Percentiles rank a stretch among this genome's conserved stretches.
Conservation (phyloP, 2,888 invertebrate genomes). For the Chaetogeoica ovagalla region DNA sequence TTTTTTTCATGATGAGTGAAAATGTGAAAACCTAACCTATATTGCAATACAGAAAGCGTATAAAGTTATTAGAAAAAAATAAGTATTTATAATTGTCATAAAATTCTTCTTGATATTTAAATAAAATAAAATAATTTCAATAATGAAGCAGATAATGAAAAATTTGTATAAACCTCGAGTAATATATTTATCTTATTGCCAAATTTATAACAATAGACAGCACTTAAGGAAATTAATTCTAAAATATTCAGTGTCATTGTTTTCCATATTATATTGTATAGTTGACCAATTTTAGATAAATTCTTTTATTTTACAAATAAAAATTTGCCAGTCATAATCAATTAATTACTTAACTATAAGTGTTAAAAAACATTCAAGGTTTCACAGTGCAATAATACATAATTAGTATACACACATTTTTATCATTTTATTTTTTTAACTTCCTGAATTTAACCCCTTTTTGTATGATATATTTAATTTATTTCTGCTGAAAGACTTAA, state of each 20-base stretch:
- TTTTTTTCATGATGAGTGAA: too few species aligned
- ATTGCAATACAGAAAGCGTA: too few species aligned
- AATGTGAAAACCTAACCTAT: too few species aligned
- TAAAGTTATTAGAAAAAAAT: neutral
- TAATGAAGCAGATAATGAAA: neutral
- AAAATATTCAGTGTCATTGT: neutral
- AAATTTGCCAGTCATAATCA: neutral
- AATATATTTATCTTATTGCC: neutral
- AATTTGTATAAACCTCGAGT: neutral
- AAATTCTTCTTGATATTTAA: neutral
- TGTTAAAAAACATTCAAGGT: neutral
- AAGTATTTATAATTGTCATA: neutral
- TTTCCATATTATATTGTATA: neutral
- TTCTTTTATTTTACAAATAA: neutral
- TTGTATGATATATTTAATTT: neutral
- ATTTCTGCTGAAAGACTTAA: neutral
- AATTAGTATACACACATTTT: neutral
- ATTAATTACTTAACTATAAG: neutral
- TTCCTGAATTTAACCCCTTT: neutral
- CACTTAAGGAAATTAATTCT: neutral
- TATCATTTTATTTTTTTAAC: neutral
- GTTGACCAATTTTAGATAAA: neutral
- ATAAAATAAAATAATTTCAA: neutral
- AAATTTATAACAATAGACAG: neutral
- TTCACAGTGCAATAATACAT: neutral